Base-by-base conservation (phyloP, 92 coral and sea anemone species). In the Siderastrea siderea region DNA sequence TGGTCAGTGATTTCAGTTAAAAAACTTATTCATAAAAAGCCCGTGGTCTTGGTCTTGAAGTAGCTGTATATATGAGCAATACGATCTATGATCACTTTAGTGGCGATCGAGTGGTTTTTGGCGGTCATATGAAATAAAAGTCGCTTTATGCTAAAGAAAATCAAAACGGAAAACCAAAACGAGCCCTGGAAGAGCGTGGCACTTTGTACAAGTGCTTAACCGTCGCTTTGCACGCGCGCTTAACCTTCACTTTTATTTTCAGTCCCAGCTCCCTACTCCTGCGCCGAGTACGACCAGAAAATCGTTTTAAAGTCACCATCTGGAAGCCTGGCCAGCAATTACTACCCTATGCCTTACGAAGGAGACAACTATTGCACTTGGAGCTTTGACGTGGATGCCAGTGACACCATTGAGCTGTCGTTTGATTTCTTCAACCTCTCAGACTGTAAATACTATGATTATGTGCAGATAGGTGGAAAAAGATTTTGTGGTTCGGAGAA, bases 191-290 rank as follows among this genome's bases (percentile, higher is more conserved):
- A 26, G 0, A 26, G 38, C 38, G 38, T 26, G 38, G 0, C 38
- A 26, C 38, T 26, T 26, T 26, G 38, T 26, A 26, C 38, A 26
- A 0, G 38, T 26, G 38, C 38, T 26, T 0, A 26, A 26, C 38
- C 38, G 38, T 26, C 38, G 38, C 38, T 26, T 26, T 26, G 38
- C 38, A 26, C 38, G 38, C 38, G 38, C 38, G 38, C 38, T 26
- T 26, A 26, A 26, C 38, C 38, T 26, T 26, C 38, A 26, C 38
- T 26, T 26, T 26, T 4, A 9, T 69, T 4, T 74, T 71, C 73
- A 48, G 90, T 78, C 16, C 95, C 95, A 9, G 91, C 91, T 38
- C 47, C 95, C 0, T 89, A 78, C 49, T 80, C 95, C 10, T 92
- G 95, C 66, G 47, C 82, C 6, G 9, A 45, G 52, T 7, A 43